These are phyloP conservation scores for Hirtodrosophila duncani DNA, from an alignment of 2,888 invertebrate species.

Conservation along the genomic window DNA sequence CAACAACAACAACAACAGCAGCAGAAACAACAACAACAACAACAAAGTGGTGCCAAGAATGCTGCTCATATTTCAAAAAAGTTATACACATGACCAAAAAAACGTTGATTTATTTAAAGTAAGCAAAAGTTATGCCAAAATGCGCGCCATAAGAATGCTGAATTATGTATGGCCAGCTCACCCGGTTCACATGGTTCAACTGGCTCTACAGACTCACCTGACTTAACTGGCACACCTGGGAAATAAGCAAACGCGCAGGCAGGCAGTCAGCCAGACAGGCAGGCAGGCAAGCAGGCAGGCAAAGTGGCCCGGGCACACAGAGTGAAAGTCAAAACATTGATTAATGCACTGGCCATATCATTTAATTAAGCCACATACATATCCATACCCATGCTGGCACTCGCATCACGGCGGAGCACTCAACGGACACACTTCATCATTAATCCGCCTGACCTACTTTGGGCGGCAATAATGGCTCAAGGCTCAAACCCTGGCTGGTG, in stretches of 20 bases:
- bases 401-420: conserved; percentile 7
- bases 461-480: conserved; percentile 40
- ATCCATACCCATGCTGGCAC: too few species aligned
- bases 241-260: conserved; percentile 51
- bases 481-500: conserved; percentile 19
- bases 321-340: conserved; percentile 44
- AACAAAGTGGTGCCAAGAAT: conserved; percentile 24
- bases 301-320: conserved; percentile 1
- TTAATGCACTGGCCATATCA: conserved; percentile 52
- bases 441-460: conserved; percentile 35
- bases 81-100: conserved; percentile 38
- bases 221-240: conserved; percentile 32
- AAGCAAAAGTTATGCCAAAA: conserved; percentile 65
- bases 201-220: neutral
- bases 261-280: too few species aligned
- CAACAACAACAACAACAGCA: too few species aligned
- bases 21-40: too few species aligned
- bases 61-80: conserved; percentile 57
- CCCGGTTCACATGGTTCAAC: too few species aligned
- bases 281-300: too few species aligned
- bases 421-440: conserved; percentile 19
- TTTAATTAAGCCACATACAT: conserved; percentile 48
- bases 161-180: conserved; percentile 66
- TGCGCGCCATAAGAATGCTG: conserved; percentile 49
- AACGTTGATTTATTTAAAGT: conserved; percentile 66